Evolutionary conservation across 2,113 vertebrate genomes (phyloP), one percentile per base, ranked within the genome.

Genomic region (Platysteira castanea): DNA sequence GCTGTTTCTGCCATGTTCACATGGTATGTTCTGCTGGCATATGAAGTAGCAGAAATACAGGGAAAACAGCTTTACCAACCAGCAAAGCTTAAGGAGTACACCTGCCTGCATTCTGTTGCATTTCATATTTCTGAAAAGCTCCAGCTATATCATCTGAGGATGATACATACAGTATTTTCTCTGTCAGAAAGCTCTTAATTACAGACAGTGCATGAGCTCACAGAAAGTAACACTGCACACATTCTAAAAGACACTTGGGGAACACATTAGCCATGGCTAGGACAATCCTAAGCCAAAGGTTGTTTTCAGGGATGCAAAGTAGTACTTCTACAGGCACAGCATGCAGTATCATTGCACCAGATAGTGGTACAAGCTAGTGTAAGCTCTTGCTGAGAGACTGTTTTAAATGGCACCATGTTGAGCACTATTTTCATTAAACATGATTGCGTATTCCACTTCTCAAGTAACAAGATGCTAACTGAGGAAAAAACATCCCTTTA

Each of bases 141-240:
- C 16, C 65, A 59, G 35, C 14, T 78, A 20, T 63, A 56, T 57
- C 31, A 53, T 30, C 50, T 75, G 26, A 76, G 79, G 59, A 44
- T 42, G 15, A 42, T 35, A 3, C 11, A 73, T 4, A 26, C 0
- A 0, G 30, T 17, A 44, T 44, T 88, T 82, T 30, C 63, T 68
- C 35, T 64, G 14, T 42, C 44, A 71, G 33, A 50, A 68, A 80
- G 23, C 44, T 76, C 53, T 68, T 47, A 52, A 44, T 28, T 71
- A 50, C 37, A 73, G n/a, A 61, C 23, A 78, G 21, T 9, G 33
- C 41, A 15, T 9, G 24, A 92, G 19, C 50, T 88, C 13, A 16
- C 37, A 42, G 59, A 70, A 77, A 41, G 17, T 22, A 14, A 28
- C 44, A 44, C 35, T 73, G 41, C 30, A 67, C 23, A 6, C 37